Percentiles rank a stretch among this genome's conserved stretches.
Evolutionary conservation across 1,140 invertebrate genomes (phyloP).

Genomic region (Nephila pilipes): DNA sequence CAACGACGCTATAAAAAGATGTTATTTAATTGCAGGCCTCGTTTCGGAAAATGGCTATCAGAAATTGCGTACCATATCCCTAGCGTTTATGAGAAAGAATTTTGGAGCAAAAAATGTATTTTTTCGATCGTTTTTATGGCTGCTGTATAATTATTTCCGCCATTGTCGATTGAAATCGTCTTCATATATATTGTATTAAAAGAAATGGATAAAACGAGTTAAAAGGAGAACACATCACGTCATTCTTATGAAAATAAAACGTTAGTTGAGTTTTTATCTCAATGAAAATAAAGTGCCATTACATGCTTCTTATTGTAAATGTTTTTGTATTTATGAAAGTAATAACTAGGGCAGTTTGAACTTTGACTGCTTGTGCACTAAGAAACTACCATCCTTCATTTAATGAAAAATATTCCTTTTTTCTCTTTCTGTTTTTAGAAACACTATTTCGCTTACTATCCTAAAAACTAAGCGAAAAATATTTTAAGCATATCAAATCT

Average conservation of each 20-base stretch:
- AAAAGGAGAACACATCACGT: neutral
- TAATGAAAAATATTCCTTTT: too few species aligned
- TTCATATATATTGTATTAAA: neutral
- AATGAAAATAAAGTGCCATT: neutral
- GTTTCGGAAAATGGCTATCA: constrained; percentile 26
- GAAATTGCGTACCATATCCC: neutral
- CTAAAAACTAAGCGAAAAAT: too few species aligned
- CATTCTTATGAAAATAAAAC: neutral
- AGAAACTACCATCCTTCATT: too few species aligned
- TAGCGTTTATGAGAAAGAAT: constrained; percentile 10
- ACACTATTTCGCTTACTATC: too few species aligned
- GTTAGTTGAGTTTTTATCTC: neutral
- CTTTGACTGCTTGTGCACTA: too few species aligned
- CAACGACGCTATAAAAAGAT: constrained; percentile 49
- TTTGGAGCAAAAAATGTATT: neutral
- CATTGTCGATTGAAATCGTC: constrained; percentile 15
- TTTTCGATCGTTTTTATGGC: constrained; percentile 22
- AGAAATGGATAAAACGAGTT: neutral
- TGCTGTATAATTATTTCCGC: constrained; percentile 42
- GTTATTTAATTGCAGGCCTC: constrained; percentile 37
- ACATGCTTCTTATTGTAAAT: too few species aligned
- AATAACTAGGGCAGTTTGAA: too few species aligned
- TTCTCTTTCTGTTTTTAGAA: too few species aligned
- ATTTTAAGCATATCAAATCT: too few species aligned
- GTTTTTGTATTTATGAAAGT: too few species aligned